These are phyloP conservation scores for Mayetiola destructor DNA, from an alignment of 2,888 invertebrate genomes.

Conservation along the genomic window DNA sequence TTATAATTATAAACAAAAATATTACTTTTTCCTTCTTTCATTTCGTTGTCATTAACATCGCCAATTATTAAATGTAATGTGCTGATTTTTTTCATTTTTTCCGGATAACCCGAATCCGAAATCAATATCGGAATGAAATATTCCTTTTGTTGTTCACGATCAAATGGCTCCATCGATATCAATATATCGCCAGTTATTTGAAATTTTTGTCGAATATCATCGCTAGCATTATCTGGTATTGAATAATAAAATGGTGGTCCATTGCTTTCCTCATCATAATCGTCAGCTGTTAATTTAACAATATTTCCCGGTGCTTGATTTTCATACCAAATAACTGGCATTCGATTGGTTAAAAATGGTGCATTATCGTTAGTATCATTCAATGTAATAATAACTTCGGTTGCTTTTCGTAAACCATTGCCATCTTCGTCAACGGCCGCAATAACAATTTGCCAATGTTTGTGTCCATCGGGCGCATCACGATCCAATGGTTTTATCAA, in stretches of 20 bases:
- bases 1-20: slow-evolving; percentile 92
- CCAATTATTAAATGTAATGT: slow-evolving; percentile 81
- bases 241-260: slow-evolving; percentile 71
- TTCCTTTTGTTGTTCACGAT: slow-evolving; percentile 74
- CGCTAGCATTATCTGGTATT: slow-evolving; percentile 40
- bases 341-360: slow-evolving; percentile 66
- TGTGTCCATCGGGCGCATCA: slow-evolving; percentile 75
- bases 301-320: slow-evolving; percentile 55
- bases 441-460: slow-evolving; percentile 59
- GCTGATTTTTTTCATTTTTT: slow-evolving; percentile 54
- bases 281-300: slow-evolving; percentile 57
- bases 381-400: slow-evolving; percentile 51
- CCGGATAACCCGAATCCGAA: slow-evolving; percentile 65
- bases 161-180: slow-evolving; percentile 59
- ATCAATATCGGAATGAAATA: slow-evolving; percentile 81
- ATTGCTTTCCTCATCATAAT: slow-evolving; percentile 67
- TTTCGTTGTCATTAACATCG: slow-evolving; percentile 85
- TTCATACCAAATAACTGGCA: slow-evolving; percentile 74
- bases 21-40: slow-evolving; percentile 72
- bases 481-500: slow-evolving; percentile 59
- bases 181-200: slow-evolving; percentile 53
- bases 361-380: slow-evolving; percentile 90
- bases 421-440: slow-evolving; percentile 66
- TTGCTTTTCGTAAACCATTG: slow-evolving; percentile 45
- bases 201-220: slow-evolving; percentile 57